Percentiles rank a stretch among this genome's conserved stretches.
phyloP scores from a whole-genome alignment of 1,140 invertebrate genomes.

The Dryas iulia region DNA sequence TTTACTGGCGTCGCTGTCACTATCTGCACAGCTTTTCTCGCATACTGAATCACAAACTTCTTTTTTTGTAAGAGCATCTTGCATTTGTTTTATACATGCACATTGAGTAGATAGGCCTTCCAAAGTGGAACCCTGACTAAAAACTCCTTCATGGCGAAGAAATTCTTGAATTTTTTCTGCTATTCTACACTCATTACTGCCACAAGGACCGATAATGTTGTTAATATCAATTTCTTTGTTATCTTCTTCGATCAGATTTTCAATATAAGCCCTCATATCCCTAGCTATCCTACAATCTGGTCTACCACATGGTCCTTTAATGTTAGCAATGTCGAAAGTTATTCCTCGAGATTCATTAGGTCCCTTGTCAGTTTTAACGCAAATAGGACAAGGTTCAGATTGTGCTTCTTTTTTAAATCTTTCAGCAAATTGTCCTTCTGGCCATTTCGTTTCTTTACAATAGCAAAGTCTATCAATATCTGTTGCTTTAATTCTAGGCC shows the following conservation, averaged over 20 bases:
- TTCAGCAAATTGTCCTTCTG: conserved; percentile 52
- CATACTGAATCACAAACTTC: conserved; percentile 46
- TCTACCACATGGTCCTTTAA: conserved; percentile 70
- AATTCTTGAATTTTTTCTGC: conserved; percentile 66
- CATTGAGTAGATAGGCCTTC: conserved; percentile 65
- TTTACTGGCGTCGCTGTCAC: conserved; percentile 39
- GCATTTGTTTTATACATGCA: conserved; percentile 62
- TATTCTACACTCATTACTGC: conserved; percentile 65
- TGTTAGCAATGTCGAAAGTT: conserved; percentile 67
- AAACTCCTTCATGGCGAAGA: conserved; percentile 58
- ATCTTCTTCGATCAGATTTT: conserved; percentile 69
- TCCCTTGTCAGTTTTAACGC: conserved; percentile 49
- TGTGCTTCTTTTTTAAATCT: conserved; percentile 57
- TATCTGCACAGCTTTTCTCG: conserved; percentile 50
- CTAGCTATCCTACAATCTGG: conserved; percentile 68
- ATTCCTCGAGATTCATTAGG: conserved; percentile 33
- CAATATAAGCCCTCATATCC: conserved; percentile 65
- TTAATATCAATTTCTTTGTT: conserved; percentile 58
- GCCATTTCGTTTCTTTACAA: conserved; percentile 65
- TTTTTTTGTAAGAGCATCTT: conserved; percentile 51
- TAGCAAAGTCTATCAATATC: conserved; percentile 71
- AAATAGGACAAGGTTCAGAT: conserved; percentile 57
- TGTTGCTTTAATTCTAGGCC: conserved; percentile 62
- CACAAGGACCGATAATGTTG: conserved; percentile 68
- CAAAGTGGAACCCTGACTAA: conserved; percentile 42